Evolutionary conservation across 1,140 invertebrate genomes (phyloP).

Genomic region (Drosophila albomicans): DNA sequence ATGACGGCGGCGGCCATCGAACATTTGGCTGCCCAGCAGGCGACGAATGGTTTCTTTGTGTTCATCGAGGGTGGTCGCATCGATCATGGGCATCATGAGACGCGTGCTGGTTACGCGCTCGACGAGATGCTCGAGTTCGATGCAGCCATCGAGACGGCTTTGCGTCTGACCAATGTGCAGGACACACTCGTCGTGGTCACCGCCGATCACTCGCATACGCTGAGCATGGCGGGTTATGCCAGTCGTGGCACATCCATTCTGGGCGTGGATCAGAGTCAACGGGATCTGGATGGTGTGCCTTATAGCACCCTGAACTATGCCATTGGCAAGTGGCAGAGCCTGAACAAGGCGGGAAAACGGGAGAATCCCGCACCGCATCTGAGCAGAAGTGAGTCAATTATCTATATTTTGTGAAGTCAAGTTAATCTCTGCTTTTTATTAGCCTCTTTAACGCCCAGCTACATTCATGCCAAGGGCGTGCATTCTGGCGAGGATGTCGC

Average conservation of each 20-base stretch:
- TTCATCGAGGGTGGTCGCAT: constrained; percentile 90
- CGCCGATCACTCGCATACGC: constrained; percentile 89
- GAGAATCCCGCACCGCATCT: constrained; percentile 55
- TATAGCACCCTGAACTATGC: constrained; percentile 89
- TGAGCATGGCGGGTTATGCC: constrained; percentile 89
- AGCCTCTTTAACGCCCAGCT: constrained; percentile 84
- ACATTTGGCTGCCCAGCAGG: constrained; percentile 85
- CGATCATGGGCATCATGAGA: constrained; percentile 90
- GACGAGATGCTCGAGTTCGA: constrained; percentile 90
- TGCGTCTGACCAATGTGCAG: constrained; percentile 86
- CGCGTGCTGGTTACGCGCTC: constrained; percentile 87
- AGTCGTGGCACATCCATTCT: constrained; percentile 89
- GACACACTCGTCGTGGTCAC: constrained; percentile 90
- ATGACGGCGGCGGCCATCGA: constrained; percentile 91
- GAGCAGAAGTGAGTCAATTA: constrained; percentile 52
- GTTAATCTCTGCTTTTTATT: background rate
- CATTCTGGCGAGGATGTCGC: constrained; percentile 90
- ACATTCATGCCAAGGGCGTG: constrained; percentile 85
- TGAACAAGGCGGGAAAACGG: constrained; percentile 53
- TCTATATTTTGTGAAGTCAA: background rate
- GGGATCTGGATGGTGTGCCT: constrained; percentile 83
- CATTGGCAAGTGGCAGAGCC: constrained; percentile 87
- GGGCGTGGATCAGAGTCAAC: constrained; percentile 77
- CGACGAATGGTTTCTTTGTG: constrained; percentile 87
- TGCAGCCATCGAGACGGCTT: constrained; percentile 88